Evolutionary conservation across 64 coral and sea anemone genomes (phyloP), one percentile per base, ranked within the genome.

Genomic region (Trachythela sp.): DNA sequence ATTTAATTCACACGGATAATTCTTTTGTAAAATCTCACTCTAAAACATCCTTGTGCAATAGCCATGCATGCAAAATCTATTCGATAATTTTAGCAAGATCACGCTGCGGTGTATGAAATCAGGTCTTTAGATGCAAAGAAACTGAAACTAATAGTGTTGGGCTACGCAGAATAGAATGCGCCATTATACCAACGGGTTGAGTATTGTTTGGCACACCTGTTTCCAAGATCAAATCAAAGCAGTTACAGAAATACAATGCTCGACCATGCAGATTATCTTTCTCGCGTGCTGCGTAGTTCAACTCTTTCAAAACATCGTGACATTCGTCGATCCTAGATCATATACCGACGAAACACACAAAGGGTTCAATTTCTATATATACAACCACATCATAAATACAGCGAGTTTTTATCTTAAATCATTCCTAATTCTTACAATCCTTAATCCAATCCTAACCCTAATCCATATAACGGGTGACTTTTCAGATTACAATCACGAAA

Each of bases 211-310:
- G 24, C 40, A 90, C 20, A 95, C 96, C 93, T 40, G 93, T 93
- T 39, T 99, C 96, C 3, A 99, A 89, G 36, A 95, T 91, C 60
- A 99, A 71, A 83, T 99, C 96, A 49, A 99, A 91, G 68, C 96
- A 94, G 50, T 91, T 92, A 68, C 91, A 99, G 86, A 93, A 94
- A 45, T 99, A 99, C 40, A 99, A 83, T 20, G 96, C 96, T 33
- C 84, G 90, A 31, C 96, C 96, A 22, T 93, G 96, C 17, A 89
- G 88, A 31, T 99, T 93, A 72, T 91, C 92, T 29, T 59, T 85
- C 64, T 99, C 96, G 20, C 83, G 43, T 2, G 96, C 88, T 1
- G 91, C 84, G 40, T 92, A 93, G 35, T 99, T 99, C 14, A 99
- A 86, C 36, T 94, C 86, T 37, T 91, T 94, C 13, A 94, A 86